Conservation (phyloP, 2,113 vertebrate species). For the Collichthys lucidus region DNA sequence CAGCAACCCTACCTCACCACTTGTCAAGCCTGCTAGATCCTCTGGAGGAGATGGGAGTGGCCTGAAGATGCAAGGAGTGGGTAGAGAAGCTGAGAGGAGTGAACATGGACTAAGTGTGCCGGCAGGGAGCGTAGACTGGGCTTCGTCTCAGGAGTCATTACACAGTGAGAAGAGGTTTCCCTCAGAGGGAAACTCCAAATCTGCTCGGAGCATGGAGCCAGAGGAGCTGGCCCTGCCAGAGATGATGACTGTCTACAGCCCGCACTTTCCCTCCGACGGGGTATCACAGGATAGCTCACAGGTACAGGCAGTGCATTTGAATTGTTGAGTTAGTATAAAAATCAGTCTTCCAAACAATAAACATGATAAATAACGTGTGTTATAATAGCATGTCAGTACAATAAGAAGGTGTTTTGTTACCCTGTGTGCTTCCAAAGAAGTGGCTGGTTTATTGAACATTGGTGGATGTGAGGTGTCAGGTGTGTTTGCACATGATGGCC, state of each 20-base stretch:
- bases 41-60: constrained; percentile 35
- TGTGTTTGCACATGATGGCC: constrained; percentile 58
- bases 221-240: constrained; percentile 66
- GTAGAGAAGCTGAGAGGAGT: constrained; percentile 23
- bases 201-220: constrained; percentile 49
- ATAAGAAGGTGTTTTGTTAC: background rate
- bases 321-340: background rate
- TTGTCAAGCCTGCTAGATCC: background rate
- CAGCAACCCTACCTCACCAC: constrained; percentile 51
- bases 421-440: background rate
- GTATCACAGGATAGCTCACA: constrained; percentile 58
- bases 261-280: constrained; percentile 31
- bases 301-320: constrained; percentile 61
- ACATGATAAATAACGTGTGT: too few relatives aligned
- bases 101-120: constrained; percentile 53
- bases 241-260: constrained; percentile 55
- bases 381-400: background rate
- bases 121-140: constrained; percentile 50
- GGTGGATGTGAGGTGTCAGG: constrained; percentile 21
- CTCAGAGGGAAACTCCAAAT: background rate
- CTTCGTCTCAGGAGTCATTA: constrained; percentile 64
- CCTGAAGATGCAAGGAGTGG: constrained; percentile 10
- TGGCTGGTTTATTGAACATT: constrained; percentile 2
- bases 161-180: constrained; percentile 35
- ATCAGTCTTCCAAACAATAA: background rate